Conservation (phyloP, 2,797 vertebrate genomes). For the Sebastes kiyomatsui region DNA sequence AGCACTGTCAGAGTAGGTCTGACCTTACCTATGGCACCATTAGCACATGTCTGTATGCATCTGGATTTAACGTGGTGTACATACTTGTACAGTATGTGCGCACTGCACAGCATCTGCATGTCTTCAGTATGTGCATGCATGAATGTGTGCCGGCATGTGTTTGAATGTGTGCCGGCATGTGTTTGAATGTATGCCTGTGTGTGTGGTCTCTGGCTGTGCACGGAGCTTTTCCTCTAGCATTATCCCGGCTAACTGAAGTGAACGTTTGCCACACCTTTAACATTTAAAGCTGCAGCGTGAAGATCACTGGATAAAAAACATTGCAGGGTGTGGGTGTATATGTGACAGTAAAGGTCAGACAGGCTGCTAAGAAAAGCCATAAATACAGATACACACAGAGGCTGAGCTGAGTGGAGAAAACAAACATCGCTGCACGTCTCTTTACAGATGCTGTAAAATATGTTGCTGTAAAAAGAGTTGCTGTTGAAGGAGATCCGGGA, state of each 20-base stretch:
- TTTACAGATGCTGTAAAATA: constrained; percentile 26
- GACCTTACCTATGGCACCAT: constrained; percentile 78
- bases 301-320: constrained; percentile 78
- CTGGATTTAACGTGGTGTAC: background rate
- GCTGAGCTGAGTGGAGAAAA: constrained; percentile 6
- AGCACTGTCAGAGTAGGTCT: constrained; percentile 70
- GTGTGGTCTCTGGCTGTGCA: constrained; percentile 20
- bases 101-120: background rate
- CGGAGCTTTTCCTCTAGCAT: constrained; percentile 55
- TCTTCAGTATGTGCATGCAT: background rate
- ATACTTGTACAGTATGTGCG: background rate
- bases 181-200: background rate
- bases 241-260: constrained; percentile 44
- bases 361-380: constrained; percentile 33
- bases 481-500: background rate
- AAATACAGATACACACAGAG: constrained; percentile 29
- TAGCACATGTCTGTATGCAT: constrained; percentile 22
- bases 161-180: background rate
- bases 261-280: constrained; percentile 73
- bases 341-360: constrained; percentile 69
- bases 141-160: background rate
- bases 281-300: constrained; percentile 75
- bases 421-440: background rate
- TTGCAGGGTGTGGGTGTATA: constrained; percentile 42
- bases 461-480: background rate